Evolutionary conservation across 2,888 invertebrate genomes (phyloP), one percentile per base, ranked within the genome.

Genomic region (Chaetoderma sp.): DNA sequence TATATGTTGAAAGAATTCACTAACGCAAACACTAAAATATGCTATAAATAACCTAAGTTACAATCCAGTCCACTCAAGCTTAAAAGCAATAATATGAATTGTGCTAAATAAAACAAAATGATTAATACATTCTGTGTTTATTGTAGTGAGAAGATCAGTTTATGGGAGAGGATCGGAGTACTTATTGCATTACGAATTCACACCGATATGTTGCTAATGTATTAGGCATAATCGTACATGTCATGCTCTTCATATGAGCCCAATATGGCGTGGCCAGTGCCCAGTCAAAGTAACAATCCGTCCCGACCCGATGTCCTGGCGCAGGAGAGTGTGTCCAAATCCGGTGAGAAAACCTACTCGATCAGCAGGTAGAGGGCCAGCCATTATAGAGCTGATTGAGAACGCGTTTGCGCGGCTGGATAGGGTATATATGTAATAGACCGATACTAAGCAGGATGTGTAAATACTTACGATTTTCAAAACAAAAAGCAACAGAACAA

Each of bases 221-320:
- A 21, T 30, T 49, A 52, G n/a, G n/a, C n/a, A 45, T 30, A 16
- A 13, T 23, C 73, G 66, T 86, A 93, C 93, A 93, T 91, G 93
- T 92, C 86, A 93, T 93, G 84, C 92, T 91, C 86, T 93, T 92
- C 91, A 93, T 92, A 90, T 60, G 83, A 74, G 73, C 90, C 4
- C 83, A 78, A 70, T 84, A 86, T 16, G 79, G 73, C 18, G 73
- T 66, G 42, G 76, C 73, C 55, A 76, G 78, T 57, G 76, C 75
- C 83, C 83, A 83, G 58, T 82, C 83, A 71, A 80, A 83, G 49
- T 75, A 78, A 60, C 81, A 74, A 59, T 66, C 66, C 28, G 78
- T 75, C 58, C 76, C 76, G n/a, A n/a, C n/a, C 57, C 78, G 66
- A 63, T 81, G 81, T 5, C 75, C 70, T 3, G 78, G 78, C 5